Evolutionary conservation across 2,113 vertebrate genomes (phyloP).

Genomic region (Plecturocebus donacophilus): DNA sequence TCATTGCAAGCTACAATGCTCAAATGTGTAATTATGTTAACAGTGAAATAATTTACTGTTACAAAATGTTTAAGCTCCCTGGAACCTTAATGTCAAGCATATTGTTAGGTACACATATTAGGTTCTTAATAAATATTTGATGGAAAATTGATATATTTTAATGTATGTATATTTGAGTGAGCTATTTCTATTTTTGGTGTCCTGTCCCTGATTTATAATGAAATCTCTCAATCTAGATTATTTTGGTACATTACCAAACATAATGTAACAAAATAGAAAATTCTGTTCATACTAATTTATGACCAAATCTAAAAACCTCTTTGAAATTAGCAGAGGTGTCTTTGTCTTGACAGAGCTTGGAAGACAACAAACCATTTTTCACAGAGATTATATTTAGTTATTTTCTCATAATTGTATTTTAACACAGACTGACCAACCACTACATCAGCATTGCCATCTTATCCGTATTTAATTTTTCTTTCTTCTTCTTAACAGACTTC

Average conservation of each 20-base stretch:
- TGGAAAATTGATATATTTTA: constrained; percentile 27
- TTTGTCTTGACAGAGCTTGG: constrained; percentile 31
- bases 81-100: neutral
- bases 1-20: neutral
- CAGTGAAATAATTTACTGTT: constrained; percentile 30
- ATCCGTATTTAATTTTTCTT: constrained; percentile 26
- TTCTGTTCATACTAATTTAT: constrained; percentile 54
- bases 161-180: neutral
- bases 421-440: neutral
- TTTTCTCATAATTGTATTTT: constrained; percentile 53
- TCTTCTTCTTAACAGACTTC: neutral
- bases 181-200: neutral
- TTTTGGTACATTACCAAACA: constrained; percentile 26
- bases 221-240: neutral
- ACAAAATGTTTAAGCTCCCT: neutral
- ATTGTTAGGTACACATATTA: neutral
- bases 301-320: constrained; percentile 50
- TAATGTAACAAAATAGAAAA: constrained; percentile 7
- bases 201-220: neutral
- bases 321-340: constrained; percentile 1
- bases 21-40: neutral
- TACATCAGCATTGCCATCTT: constrained; percentile 12
- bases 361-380: constrained; percentile 32
- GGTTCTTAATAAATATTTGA: constrained; percentile 14
- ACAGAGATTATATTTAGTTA: constrained; percentile 35